Percentiles rank a stretch among this genome's conserved stretches.
Evolutionary conservation across 1,140 invertebrate species (phyloP).

Genomic region (Plutomurus gul): DNA sequence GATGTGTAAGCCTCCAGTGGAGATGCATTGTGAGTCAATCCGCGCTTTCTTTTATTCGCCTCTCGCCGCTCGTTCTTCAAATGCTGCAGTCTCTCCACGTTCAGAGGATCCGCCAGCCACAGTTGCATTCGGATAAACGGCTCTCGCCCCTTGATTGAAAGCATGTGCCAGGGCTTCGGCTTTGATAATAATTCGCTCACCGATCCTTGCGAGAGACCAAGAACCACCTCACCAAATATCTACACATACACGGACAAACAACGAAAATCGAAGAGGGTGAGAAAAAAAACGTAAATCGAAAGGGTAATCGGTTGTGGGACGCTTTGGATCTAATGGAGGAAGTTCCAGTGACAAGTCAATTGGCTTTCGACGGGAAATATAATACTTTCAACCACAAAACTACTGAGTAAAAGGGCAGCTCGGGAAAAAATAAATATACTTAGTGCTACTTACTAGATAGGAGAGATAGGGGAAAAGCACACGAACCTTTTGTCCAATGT

Average conservation of each 20-base stretch:
- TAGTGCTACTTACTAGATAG: no score
- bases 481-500: conserved; percentile 90
- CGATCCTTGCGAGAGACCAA: conserved; percentile 94
- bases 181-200: conserved; percentile 96
- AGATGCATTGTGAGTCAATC: conserved; percentile 59
- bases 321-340: not conserved
- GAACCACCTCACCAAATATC: conserved; percentile 94
- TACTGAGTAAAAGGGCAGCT: no score
- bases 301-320: no score
- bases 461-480: no score
- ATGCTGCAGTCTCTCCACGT: conserved; percentile 81
- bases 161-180: conserved; percentile 98
- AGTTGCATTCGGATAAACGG: conserved; percentile 98
- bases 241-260: conserved; percentile 55
- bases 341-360: not conserved
- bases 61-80: conserved; percentile 88
- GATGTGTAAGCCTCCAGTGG: conserved; percentile 52
- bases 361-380: not conserved
- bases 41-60: conserved; percentile 82
- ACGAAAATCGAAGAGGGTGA: not conserved
- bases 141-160: conserved; percentile 96
- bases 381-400: no score
- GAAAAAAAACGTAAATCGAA: no score
- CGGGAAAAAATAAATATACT: no score
- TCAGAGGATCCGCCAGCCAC: conserved; percentile 92